These are phyloP conservation scores for Mastacembelus armatus DNA, from an alignment of 2,797 vertebrate species.

Conservation along the genomic window DNA sequence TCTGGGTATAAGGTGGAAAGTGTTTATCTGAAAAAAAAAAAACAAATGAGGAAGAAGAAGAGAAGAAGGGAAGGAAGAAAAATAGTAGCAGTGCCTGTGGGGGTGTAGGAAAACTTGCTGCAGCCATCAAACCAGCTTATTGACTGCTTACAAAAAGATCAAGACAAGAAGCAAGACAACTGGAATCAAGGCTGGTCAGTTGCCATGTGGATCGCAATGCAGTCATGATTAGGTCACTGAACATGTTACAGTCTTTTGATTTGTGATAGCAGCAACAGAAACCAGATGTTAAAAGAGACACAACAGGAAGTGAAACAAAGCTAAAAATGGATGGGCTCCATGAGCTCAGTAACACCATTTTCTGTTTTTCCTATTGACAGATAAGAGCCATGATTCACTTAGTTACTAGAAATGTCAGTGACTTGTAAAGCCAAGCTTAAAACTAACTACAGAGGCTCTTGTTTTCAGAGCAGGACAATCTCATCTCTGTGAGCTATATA, in stretches of 20 bases:
- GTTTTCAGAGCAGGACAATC: background rate
- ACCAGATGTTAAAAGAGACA: too few species aligned
- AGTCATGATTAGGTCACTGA: background rate
- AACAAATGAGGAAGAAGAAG: conserved; percentile 1
- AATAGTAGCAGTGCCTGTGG: background rate
- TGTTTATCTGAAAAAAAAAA: too few species aligned
- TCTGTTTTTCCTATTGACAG: too few species aligned
- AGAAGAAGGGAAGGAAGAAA: conserved; percentile 1
- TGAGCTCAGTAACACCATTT: too few species aligned
- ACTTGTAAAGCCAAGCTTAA: background rate
- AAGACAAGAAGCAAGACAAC: background rate
- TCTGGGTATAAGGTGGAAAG: too few species aligned
- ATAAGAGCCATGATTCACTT: too few species aligned
- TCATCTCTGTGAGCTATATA: background rate
- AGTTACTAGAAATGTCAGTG: too few species aligned
- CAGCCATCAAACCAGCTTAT: background rate
- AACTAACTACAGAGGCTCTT: background rate
- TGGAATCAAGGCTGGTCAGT: background rate
- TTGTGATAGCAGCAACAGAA: too few species aligned
- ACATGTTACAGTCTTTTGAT: background rate
- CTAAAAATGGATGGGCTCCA: too few species aligned
- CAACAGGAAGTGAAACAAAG: too few species aligned
- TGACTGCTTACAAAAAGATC: background rate
- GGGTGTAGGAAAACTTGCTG: conserved; percentile 6
- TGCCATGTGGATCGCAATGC: too few species aligned